Evolutionary conservation across 53 echinoderm and acorn worm species (phyloP), one percentile per base, ranked within the genome.

Genomic region (Hippasteria phrygiana): DNA sequence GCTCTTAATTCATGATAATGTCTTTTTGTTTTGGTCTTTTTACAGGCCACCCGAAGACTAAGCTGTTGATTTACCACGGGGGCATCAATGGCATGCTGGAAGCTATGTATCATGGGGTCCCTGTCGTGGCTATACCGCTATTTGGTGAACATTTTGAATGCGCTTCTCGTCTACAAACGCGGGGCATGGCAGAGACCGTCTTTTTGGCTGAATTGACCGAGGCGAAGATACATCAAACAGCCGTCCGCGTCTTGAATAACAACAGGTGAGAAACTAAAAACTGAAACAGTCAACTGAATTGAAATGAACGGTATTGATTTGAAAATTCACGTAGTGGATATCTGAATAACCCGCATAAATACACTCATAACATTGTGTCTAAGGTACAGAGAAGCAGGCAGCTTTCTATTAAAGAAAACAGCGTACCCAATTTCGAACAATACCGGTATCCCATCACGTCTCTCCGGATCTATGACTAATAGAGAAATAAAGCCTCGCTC

Each of bases 61-160:
- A 77, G 53, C 65, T 78, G 35, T 77, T 88, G 88, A 88, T 88
- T 50, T 88, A 88, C 66, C 88, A 88, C 63, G 88, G 88, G 22
- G 88, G 88, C n/a, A 88, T 77, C 16, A 88, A 88, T 20, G 88
- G 88, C n/a, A 78, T 88, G 77, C 46, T 66, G 18, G 77, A 88
- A 51, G 59, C 88, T 20, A 78, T 88, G 77, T 88, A 78, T 26
- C 88, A 88, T 18, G 88, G 88, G 11, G 78, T 63, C 3, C 88
- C 78, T 20, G 88, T 88, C 6, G 69, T 88, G 47, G 54, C 66
- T 53, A 77, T 88, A 63, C 88, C 88, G 2, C 77, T 78, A 66
- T 88, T 77, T 65, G 77, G 36, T 50, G 88, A 88, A 2, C 88
- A 88, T 13, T 39, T 33, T 9, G 88, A 88, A 28, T 66, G 67